These are phyloP conservation scores for Bradysia coprophila DNA, from an alignment of 1,140 invertebrate species.

Conservation along the genomic window DNA sequence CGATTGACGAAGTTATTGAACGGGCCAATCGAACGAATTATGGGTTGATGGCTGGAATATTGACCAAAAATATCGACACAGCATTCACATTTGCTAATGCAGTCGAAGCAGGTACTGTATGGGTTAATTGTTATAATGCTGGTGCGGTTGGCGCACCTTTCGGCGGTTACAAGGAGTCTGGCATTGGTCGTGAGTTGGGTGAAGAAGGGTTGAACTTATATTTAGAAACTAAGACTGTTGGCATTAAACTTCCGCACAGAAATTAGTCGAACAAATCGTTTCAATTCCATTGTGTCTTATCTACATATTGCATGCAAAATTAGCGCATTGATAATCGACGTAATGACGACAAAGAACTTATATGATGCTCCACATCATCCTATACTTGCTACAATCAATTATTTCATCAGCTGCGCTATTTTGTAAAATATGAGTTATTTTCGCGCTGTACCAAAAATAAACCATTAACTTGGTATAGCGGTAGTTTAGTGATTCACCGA, in stretches of 20 bases:
- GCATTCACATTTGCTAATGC: constrained; percentile 49
- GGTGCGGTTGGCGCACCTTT: constrained; percentile 53
- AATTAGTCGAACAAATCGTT: no score
- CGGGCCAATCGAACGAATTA: constrained; percentile 69
- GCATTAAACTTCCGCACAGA: constrained; percentile 2
- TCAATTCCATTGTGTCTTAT: no score
- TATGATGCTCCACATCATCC: no score
- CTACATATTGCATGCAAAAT: no score
- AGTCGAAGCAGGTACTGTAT: constrained; percentile 68
- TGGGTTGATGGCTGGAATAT: constrained; percentile 66
- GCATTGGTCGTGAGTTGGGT: constrained; percentile 49
- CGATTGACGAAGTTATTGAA: constrained; percentile 67
- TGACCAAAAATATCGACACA: constrained; percentile 66
- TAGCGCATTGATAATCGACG: no score
- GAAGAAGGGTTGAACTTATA: constrained; percentile 9
- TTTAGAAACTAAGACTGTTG: constrained; percentile 14
- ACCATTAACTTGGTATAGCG: no score
- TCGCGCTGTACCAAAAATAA: no score
- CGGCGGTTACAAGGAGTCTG: constrained; percentile 65
- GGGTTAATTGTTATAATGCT: constrained; percentile 65
- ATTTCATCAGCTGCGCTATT: no score
- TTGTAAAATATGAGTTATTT: no score
- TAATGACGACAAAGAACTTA: no score
- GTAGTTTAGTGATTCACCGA: no score
- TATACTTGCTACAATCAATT: no score